A percentile compares a stretch with the other conserved stretches of the same genome.
Conservation (phyloP, 2,888 invertebrate genomes). For the Busseola fusca region DNA sequence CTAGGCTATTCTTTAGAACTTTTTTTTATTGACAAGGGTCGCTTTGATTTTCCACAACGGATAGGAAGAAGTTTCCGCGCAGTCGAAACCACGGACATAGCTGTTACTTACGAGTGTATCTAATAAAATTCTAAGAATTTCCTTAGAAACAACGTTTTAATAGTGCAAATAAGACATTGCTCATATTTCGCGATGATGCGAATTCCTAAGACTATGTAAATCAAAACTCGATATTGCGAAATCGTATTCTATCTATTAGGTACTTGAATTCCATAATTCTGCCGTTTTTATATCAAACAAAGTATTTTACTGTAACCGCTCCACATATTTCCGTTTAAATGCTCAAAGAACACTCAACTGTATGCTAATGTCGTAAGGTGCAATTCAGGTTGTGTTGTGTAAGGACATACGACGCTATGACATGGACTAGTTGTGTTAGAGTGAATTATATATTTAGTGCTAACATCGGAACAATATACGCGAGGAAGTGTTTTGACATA, state of each 20-base stretch:
- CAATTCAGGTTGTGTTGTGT: not conserved
- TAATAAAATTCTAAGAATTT: slow-evolving; percentile 1
- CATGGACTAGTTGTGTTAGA: slow-evolving; percentile 10
- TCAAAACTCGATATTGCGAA: slow-evolving; percentile 45
- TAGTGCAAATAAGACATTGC: slow-evolving; percentile 7
- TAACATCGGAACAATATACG: slow-evolving; percentile 20
- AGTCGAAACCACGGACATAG: no score
- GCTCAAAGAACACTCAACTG: slow-evolving; percentile 6
- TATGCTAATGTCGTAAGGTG: accelerated
- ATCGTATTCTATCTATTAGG: slow-evolving; percentile 62
- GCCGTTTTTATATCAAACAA: slow-evolving; percentile 50
- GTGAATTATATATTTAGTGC: slow-evolving; percentile 34
- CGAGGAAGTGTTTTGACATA: slow-evolving; percentile 23
- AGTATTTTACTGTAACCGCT: not conserved
- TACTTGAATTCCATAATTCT: slow-evolving; percentile 66
- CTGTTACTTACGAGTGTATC: not conserved
- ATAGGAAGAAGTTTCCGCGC: no score
- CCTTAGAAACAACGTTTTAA: slow-evolving; percentile 21
- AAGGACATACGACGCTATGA: not conserved
- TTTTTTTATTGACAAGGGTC: no score
- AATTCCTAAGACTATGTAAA: slow-evolving; percentile 51
- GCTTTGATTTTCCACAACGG: no score
- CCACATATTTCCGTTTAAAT: not conserved
- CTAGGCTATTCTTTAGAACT: no score
- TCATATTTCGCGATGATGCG: slow-evolving; percentile 43